Evolutionary conservation across 2,113 vertebrate species (phyloP), one percentile per base, ranked within the genome.

Genomic region (Globicephala melas): DNA sequence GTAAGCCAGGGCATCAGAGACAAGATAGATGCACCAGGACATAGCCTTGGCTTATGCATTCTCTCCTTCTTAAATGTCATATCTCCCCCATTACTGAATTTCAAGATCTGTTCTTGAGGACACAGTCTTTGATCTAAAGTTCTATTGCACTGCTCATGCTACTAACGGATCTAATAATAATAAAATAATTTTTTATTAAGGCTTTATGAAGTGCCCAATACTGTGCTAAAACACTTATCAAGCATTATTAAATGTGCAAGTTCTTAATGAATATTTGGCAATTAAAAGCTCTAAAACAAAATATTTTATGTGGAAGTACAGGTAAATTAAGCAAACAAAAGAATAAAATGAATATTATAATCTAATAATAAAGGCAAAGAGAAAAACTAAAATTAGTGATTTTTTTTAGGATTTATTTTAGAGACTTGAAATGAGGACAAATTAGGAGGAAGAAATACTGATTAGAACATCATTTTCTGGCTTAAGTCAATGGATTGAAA

Each of bases 361-460:
- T 2, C 12, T 79, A 71, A 50, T 44, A 41, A 33, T 65, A 86
- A 94, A 74, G 4, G 8, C 14, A 71, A 96, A 77, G 44, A 73
- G 23, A 86, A 93, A 96, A 82, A 73, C 41, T 85, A 76, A 92
- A 95, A 82, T 31, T 71, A 93, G 26, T 86, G 26, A 71, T 73
- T 86, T 96, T 71, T 82, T 44, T 55, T 18, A 71, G 55, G 21
- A 89, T 73, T 58, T 0, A 67, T 96, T 80, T 84, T 71, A 67
- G 9, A 41, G 0, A 50, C 23, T 53, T 68, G 60, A 96, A 97
- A 89, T 80, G 14, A 65, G 9, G 18, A 23, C 31, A 87, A 92
- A 38, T 88, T 47, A 73, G 41, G 68, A 96, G 60, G 63, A 77
- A 94, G 55, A 81, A 2, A 9, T n/a, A 79, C 58, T 67, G 63